Base-by-base conservation (phyloP, 1,140 invertebrate species). In the Drosophila navojoa region DNA sequence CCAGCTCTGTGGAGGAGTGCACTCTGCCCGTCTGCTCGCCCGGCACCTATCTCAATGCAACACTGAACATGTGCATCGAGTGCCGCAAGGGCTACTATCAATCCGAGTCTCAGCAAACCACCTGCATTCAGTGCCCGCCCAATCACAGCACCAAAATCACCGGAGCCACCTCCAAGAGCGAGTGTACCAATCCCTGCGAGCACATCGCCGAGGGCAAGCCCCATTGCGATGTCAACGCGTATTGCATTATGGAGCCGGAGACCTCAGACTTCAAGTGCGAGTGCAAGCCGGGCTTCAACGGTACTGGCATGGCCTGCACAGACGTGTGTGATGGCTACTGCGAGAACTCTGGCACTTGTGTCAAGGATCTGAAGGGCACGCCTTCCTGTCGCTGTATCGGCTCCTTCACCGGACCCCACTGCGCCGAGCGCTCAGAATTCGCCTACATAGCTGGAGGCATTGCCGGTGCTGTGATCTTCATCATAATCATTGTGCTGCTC, bases 61-160 rank as follows among this genome's bases (percentile, higher is more conserved):
- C 95, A 1, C 93, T 95, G 9, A 98, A 98, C 90, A 95, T 95
- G 68, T 99, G 98, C 91, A 93, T 96, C 22, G 93, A 95, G 44
- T 99, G 98, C 91, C 96, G 97, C 52, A 96, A 97, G 86, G 98
- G 98, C 68, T 98, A 95, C 52, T 99, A 98, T 91, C 98, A 99
- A 92, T 95, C 98, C 5, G 96, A 98, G 80, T 94, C 96, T 0
- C 97, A 98, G 86, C 97, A 99, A 87, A 97, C 96, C 0, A 94
- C 94, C 22, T 99, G 98, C 91, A 94, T 98, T 54, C 94, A 95
- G 16, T 99, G 98, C 91, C 97, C 97, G 40, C 95, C 96, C 3
- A 98, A 99, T 90, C 98, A 97, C 4, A 98, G 97, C 75, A 99
- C 98, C 0, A 96, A 96, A 85, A 95, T 94, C 80, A 93, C 95